Evolutionary conservation across 2,888 invertebrate genomes (phyloP), one percentile per base, ranked within the genome.

Genomic region (Drosophila infuscata): DNA sequence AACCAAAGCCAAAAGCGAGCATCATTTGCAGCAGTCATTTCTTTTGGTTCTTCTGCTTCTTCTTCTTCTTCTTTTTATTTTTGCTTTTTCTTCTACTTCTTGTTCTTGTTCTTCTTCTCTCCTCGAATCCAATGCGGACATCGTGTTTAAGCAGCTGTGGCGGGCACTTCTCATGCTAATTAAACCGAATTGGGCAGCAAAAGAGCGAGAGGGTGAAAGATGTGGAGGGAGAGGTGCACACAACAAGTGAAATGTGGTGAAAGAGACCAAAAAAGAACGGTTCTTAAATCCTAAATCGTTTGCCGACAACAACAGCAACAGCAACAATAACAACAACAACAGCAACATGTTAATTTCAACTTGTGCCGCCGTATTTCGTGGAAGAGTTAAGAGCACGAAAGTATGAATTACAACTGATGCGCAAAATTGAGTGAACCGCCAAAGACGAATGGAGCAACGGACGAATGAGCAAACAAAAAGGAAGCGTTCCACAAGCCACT

Each of bases 381-480:
- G 87, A 88, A 88, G 86, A 83, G 80, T 82, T 74, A 74, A 76
- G 66, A 77, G 68, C 85, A 85, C 65, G 79, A 81, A 86, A 83
- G 90, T 82, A 88, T 88, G 88, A 90, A 88, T 88, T 88, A 88
- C 88, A 88, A 88, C 89, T 88, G 88, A 88, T 90, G 88, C 88
- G 88, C 70, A 87, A 90, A 90, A 90, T 90, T 90, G 87, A 81
- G 79, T 84, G 70, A 33, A 46, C 83, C 82, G 79, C 68, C 81
- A 64, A 86, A 70, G 79, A 66, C 79, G 62, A 86, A 68, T 71
- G 76, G 70, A 54, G 70, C 73, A 85, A 83, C 70, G 81, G 78
- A 76, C 77, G 81, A 74, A 68, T 73, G 72, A 74, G 71, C 72
- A 89, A 86, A 83, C 89, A 86, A 84, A 82, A 88, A 82, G 80